These are phyloP conservation scores for Pipistrellus pipistrellus DNA, from an alignment of 2,797 vertebrate species.

Conservation along the genomic window DNA sequence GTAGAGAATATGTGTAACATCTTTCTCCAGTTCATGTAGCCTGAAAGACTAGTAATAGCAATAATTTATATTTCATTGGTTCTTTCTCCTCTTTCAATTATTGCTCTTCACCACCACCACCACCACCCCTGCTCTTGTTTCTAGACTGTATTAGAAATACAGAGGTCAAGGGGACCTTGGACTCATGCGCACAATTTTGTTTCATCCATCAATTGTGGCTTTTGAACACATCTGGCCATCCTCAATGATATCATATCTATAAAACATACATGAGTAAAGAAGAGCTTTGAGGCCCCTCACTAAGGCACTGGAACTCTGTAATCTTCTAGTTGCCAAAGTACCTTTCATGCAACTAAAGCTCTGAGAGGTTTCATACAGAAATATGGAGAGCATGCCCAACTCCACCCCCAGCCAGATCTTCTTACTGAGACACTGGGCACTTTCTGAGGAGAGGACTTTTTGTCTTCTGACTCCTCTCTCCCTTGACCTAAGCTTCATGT, in stretches of 20 bases:
- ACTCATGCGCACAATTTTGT: background rate
- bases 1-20: background rate
- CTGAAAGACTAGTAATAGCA: background rate
- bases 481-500: background rate
- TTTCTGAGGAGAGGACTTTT: background rate
- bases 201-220: background rate
- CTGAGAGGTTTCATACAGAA: background rate
- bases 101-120: background rate
- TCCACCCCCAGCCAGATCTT: background rate
- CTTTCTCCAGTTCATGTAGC: background rate
- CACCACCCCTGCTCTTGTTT: background rate
- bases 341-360: background rate
- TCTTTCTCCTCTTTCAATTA: background rate
- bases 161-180: background rate
- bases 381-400: background rate
- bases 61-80: background rate
- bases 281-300: background rate
- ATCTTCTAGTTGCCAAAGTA: background rate
- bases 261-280: background rate
- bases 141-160: background rate
- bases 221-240: background rate
- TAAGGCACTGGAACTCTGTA: background rate
- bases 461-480: background rate
- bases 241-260: background rate
- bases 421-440: background rate